Percentiles rank a stretch among this genome's conserved stretches.
These are phyloP conservation scores for Malaclemys terrapin DNA, from an alignment of 2,113 vertebrate genomes.

Conservation along the genomic window DNA sequence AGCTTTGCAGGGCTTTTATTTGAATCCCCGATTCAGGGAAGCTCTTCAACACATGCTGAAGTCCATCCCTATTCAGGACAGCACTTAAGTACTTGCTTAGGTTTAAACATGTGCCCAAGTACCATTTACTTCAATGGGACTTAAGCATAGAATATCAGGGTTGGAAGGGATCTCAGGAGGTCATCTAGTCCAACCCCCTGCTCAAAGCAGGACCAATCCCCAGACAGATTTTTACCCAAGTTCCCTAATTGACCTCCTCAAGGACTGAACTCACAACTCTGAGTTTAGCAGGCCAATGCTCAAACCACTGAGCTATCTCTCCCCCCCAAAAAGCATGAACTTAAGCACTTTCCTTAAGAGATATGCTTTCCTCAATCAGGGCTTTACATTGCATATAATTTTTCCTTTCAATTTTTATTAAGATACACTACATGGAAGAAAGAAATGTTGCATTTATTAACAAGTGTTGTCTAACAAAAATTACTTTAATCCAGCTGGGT, in stretches of 20 bases:
- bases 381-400: not conserved
- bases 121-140: not conserved
- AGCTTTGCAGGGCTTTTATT: not conserved
- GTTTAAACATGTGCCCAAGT: not conserved
- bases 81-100: not conserved
- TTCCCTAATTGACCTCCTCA: too few relatives aligned
- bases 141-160: not conserved
- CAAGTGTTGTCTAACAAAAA: not conserved
- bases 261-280: too few relatives aligned
- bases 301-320: too few relatives aligned
- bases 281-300: too few relatives aligned
- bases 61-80: not conserved
- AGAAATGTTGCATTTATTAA: not conserved
- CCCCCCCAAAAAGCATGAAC: not conserved
- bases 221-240: too few relatives aligned
- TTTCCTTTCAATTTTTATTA: not conserved
- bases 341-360: not conserved
- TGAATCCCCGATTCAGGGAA: not conserved
- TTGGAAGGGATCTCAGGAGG: too few relatives aligned
- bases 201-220: too few relatives aligned
- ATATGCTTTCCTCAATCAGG: not conserved
- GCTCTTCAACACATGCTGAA: not conserved
- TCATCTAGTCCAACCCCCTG: too few relatives aligned
- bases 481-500: not conserved
- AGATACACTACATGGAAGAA: not conserved